phyloP scores from a whole-genome alignment of 1,140 invertebrate genomes.

The Drosophila busckii region DNA sequence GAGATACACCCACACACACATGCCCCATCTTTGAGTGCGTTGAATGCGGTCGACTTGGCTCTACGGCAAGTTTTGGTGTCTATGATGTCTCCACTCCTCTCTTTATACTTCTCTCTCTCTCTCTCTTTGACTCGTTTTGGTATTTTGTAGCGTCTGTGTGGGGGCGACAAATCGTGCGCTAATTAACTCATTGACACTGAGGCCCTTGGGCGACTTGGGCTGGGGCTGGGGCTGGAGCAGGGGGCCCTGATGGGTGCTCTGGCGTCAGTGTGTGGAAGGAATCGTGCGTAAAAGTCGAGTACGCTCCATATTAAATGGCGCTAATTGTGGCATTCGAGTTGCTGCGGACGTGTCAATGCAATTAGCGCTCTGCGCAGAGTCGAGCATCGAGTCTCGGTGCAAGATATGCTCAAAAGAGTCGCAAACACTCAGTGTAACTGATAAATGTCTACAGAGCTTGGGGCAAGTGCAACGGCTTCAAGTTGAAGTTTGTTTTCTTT shows the following conservation, averaged over 20 bases:
- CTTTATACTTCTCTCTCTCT: no score
- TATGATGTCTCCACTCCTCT: no score
- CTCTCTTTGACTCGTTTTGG: slow-evolving; percentile 4
- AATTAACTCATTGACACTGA: slow-evolving; percentile 77
- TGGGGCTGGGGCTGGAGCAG: not conserved
- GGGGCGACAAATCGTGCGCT: slow-evolving; percentile 67
- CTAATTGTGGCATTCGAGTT: slow-evolving; percentile 63
- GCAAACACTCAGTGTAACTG: slow-evolving; percentile 29
- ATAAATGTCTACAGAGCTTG: slow-evolving; percentile 23
- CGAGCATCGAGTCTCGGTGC: slow-evolving; percentile 7
- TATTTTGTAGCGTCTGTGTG: not conserved
- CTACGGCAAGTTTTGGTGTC: no score
- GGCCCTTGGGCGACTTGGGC: slow-evolving; percentile 26
- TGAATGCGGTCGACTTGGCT: not conserved
- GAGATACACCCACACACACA: not conserved
- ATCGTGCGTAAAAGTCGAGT: slow-evolving; percentile 74
- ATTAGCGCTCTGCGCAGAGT: slow-evolving; percentile 54
- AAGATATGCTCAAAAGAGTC: slow-evolving; percentile 10
- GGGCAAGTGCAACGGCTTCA: slow-evolving; percentile 54
- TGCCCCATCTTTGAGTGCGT: not conserved
- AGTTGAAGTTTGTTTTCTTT: slow-evolving; percentile 62
- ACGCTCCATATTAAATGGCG: slow-evolving; percentile 76
- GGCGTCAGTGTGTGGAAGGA: slow-evolving; percentile 66
- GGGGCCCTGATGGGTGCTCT: slow-evolving; percentile 8
- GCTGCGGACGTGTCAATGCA: slow-evolving; percentile 63